A percentile compares a stretch with the other conserved stretches of the same genome.
phyloP scores from a whole-genome alignment of 1,140 invertebrate species.

The Sipha flava region DNA sequence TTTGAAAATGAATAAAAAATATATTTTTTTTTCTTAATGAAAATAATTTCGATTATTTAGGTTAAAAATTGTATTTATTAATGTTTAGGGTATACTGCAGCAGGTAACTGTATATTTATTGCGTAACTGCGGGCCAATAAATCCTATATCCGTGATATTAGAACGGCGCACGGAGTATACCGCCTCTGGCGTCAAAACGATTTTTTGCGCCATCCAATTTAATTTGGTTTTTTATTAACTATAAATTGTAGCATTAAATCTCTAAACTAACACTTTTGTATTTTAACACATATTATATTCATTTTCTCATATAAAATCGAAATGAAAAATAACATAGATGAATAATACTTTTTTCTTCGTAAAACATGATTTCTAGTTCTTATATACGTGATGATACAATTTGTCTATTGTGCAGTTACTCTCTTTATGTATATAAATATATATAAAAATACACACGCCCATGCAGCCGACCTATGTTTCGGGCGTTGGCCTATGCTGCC shows the following conservation, averaged over 20 bases:
- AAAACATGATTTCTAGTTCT: constrained; percentile 6
- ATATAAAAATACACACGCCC: constrained; percentile 1
- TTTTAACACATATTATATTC: not conserved
- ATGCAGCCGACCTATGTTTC: not conserved
- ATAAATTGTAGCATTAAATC: not conserved
- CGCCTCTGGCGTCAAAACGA: constrained; percentile 1
- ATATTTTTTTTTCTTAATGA: not conserved
- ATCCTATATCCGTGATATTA: constrained; percentile 14
- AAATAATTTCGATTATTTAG: not conserved
- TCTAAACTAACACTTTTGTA: not conserved
- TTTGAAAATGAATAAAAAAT: not conserved
- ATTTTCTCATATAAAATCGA: not conserved
- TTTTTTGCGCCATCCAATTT: constrained; percentile 15
- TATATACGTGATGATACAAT: constrained; percentile 10
- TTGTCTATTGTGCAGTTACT: not conserved
- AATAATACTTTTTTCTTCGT: not conserved
- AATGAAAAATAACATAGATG: not conserved
- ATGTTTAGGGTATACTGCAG: not conserved
- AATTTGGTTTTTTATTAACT: not conserved
- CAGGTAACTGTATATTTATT: not conserved
- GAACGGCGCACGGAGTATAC: not conserved
- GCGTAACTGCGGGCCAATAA: constrained; percentile 23
- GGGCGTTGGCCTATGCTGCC: constrained; percentile 23
- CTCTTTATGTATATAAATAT: not conserved
- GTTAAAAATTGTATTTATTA: not conserved